phyloP scores from a whole-genome alignment of 2,797 vertebrate species.

The Oceanodroma leucorhoa region DNA sequence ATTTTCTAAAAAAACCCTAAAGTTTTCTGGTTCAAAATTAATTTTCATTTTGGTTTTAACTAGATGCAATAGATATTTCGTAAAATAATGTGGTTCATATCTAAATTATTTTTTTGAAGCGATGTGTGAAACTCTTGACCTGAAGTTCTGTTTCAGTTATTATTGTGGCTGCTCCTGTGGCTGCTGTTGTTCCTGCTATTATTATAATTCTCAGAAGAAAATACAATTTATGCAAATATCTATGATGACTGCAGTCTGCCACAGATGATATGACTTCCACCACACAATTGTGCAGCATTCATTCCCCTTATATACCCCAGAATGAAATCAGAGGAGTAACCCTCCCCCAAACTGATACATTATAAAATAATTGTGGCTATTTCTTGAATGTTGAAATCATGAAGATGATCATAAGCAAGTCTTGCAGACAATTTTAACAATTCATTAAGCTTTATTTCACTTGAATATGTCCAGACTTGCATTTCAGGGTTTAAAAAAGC shows the following conservation, averaged over 20 bases:
- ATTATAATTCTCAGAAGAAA: conserved; percentile 5
- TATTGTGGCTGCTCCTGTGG: neutral
- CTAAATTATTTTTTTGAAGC: neutral
- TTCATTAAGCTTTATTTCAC: conserved; percentile 10
- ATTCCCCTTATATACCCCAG: neutral
- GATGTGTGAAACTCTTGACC: neutral
- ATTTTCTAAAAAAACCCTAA: neutral
- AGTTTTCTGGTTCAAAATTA: neutral
- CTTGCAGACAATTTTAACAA: neutral
- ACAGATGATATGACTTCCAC: neutral
- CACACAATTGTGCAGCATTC: neutral
- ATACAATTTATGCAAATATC: conserved; percentile 8
- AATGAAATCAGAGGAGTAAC: neutral
- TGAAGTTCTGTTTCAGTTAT: neutral
- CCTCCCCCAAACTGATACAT: neutral
- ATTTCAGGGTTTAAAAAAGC: neutral
- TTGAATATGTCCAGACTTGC: neutral
- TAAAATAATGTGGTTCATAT: neutral
- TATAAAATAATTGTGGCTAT: neutral
- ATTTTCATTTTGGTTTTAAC: neutral
- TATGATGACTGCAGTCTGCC: neutral
- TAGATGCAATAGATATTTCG: neutral
- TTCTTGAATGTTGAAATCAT: neutral
- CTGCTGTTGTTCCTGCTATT: neutral
- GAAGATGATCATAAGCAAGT: neutral